Base-by-base conservation (phyloP, 2,797 vertebrate genomes). In the Syndactyla subalaris region DNA sequence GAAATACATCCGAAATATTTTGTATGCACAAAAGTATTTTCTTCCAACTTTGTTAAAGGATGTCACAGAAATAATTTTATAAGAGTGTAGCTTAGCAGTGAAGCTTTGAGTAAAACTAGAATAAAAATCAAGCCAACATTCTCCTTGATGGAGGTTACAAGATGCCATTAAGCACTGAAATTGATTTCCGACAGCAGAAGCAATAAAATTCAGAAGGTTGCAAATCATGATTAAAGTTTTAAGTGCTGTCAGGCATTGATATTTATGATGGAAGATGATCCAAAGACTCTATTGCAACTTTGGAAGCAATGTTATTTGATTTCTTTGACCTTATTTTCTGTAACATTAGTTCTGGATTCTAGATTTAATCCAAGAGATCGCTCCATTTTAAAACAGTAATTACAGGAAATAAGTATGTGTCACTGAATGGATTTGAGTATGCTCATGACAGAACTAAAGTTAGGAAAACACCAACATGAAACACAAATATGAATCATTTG, bases 261-360 rank as follows among this genome's bases (percentile, higher is more conserved):
- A 84, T 81, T 70, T 86, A 89, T 29, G 70, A 63, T 3, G 27
- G 74, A 89, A 95, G 93, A 73, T 39, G 41, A 72, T 52, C 71
- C 39, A 55, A 92, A 77, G 49, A 65, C 58, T 38, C 22, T 73
- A 51, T 6, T 82, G 65, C 4, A 14, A 89, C 62, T 85, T 67
- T 41, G 67, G 76, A 77, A 90, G 72, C 45, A 63, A 71, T 21
- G 24, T 54, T 58, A 61, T 32, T 92, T 79, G 38, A 83, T 65
- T 45, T 72, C 51, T 55, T 77, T 36, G 83, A 92, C 76, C 59
- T 89, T 94, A 91, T 82, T 87, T 96, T 92, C 95, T 91, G 14
- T 76, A 58, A 68, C 76, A 52, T 88, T 78, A 89, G 59, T 20
- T 81, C 65, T 41, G 51, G 34, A 30, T 76, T 77, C 71, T 74